Percentiles rank a stretch among this genome's conserved stretches.
phyloP scores from a whole-genome alignment of 2,888 invertebrate genomes.

The Tachina lurida region DNA sequence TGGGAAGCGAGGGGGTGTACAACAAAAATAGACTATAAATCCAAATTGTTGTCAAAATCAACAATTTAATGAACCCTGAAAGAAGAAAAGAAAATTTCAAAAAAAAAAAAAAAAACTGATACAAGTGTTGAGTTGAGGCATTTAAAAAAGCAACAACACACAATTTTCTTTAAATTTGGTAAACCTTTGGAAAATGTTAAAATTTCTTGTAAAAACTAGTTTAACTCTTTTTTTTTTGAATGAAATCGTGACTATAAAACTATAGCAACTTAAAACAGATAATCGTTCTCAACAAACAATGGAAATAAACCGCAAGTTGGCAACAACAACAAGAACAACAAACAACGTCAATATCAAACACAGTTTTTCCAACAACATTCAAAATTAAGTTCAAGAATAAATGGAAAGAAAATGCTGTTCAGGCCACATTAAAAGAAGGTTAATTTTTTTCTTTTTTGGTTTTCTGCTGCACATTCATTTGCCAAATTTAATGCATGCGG shows the following conservation, averaged over 20 bases:
- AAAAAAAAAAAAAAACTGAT: conserved; percentile 24
- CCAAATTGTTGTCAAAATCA: conserved; percentile 64
- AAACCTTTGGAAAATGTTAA: conserved; percentile 29
- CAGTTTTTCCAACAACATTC: conserved; percentile 55
- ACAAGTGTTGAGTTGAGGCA: conserved; percentile 46
- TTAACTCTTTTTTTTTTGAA: background rate
- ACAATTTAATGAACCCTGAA: conserved; percentile 70
- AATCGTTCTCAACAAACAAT: conserved; percentile 65
- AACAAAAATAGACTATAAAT: conserved; percentile 24
- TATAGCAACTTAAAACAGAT: conserved; percentile 37
- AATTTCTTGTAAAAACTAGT: conserved; percentile 5
- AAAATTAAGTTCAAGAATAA: conserved; percentile 70
- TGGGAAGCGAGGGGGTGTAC: background rate
- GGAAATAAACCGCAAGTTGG: conserved; percentile 52
- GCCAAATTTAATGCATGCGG: conserved; percentile 29
- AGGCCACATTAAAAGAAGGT: conserved; percentile 34
- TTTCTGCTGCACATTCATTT: conserved; percentile 13
- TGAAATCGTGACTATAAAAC: conserved; percentile 60
- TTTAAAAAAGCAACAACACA: conserved; percentile 33
- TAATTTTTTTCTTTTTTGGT: background rate
- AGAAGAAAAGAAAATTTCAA: conserved; percentile 20
- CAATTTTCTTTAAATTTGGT: conserved; percentile 8
- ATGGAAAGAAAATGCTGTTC: conserved; percentile 18
- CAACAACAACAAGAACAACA: conserved; percentile 26
- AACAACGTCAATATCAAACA: conserved; percentile 21